Evolutionary conservation across 1,140 invertebrate species (phyloP).

Genomic region (Drosophila mayri): DNA sequence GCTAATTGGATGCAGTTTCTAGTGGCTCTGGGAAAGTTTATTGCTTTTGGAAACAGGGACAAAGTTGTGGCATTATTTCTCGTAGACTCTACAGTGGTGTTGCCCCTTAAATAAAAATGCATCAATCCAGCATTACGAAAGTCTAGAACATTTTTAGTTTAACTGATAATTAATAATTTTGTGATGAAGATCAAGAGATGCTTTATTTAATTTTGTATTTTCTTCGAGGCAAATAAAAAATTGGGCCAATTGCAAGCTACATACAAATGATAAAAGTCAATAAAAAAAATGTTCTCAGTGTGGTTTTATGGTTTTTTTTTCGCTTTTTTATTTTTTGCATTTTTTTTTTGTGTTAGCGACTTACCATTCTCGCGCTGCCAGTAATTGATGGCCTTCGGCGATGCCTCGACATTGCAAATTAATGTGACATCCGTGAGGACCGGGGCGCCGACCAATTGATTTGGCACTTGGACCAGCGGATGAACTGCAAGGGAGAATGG

Average conservation of each 20-base stretch:
- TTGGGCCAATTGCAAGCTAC: constrained; percentile 8
- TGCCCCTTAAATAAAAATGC: constrained; percentile 13
- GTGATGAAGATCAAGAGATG: not conserved
- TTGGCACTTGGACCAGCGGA: constrained; percentile 93
- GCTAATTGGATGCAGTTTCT: not conserved
- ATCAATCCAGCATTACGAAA: constrained; percentile 9
- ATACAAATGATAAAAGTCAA: constrained; percentile 5
- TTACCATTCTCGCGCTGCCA: constrained; percentile 94
- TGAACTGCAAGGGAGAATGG: constrained; percentile 87
- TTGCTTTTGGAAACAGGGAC: not conserved
- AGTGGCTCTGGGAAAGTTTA: not conserved
- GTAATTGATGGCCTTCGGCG: constrained; percentile 94
- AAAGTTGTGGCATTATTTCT: not conserved
- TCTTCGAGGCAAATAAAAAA: not conserved
- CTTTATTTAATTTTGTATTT: not conserved
- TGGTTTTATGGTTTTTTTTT: not conserved
- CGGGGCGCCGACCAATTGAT: constrained; percentile 93
- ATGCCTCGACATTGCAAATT: constrained; percentile 94
- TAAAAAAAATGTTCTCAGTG: constrained; percentile 23
- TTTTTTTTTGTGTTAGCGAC: constrained; percentile 25
- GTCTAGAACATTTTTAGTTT: constrained; percentile 17
- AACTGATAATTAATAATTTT: constrained; percentile 13
- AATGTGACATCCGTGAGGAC: constrained; percentile 92
- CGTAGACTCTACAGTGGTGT: constrained; percentile 11
- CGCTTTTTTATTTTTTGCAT: not conserved